Evolutionary conservation across 1,140 invertebrate species (phyloP).

Genomic region (Heliconius eleuchia): DNA sequence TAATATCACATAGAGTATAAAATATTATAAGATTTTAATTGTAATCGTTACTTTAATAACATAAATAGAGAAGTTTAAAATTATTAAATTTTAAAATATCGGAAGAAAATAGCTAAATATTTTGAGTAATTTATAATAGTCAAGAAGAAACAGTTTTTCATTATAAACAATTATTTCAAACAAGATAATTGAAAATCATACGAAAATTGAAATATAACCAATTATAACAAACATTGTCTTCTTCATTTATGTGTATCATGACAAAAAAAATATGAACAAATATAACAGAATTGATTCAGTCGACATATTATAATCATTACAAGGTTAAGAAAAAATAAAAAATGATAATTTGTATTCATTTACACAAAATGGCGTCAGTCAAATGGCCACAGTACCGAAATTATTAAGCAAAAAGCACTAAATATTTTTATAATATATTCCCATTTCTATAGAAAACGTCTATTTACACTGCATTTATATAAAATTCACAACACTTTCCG

Average conservation of each 20-base stretch:
- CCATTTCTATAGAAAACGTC: constrained; percentile 22
- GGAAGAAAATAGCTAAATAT: not conserved
- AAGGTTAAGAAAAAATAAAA: not conserved
- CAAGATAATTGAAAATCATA: too few species aligned
- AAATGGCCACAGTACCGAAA: constrained; percentile 2
- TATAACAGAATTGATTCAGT: not conserved
- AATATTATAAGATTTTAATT: not conserved
- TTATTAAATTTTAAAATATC: not conserved
- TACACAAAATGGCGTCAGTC: constrained; percentile 20
- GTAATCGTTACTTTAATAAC: not conserved
- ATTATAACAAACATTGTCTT: not conserved
- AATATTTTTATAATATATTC: constrained; percentile 18
- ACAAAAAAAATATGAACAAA: not conserved
- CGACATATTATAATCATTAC: not conserved
- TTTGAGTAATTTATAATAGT: too few species aligned
- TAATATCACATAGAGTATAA: constrained; percentile 26
- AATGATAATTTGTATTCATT: not conserved
- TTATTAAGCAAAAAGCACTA: constrained; percentile 26
- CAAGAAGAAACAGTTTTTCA: too few species aligned
- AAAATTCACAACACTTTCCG: constrained; percentile 26
- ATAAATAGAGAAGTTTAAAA: not conserved
- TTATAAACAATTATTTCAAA: too few species aligned
- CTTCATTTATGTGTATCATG: not conserved
- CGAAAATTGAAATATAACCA: not conserved
- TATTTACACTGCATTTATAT: constrained; percentile 25